Evolutionary conservation across 2,113 vertebrate genomes (phyloP).

Genomic region (Sporophila hypoxantha): DNA sequence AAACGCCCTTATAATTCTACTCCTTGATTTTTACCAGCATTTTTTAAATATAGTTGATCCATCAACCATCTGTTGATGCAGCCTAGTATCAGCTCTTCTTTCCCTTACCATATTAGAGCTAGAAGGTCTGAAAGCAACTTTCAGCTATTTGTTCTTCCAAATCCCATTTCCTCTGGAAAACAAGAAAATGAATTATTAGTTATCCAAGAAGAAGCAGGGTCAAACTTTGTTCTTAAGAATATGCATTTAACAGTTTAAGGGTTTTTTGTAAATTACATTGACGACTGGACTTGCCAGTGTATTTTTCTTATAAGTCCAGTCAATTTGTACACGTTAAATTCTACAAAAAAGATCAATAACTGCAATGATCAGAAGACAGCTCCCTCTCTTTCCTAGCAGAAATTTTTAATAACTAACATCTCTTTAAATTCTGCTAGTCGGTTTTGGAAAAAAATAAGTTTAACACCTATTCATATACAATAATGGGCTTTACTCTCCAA

Average conservation of each 20-base stretch:
- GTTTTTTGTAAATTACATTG: neutral
- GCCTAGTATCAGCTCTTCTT: neutral
- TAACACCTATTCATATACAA: neutral
- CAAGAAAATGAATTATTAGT: neutral
- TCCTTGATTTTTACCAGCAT: neutral
- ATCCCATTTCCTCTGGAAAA: neutral
- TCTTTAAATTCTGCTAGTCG: neutral
- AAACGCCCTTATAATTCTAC: neutral
- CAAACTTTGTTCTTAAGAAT: neutral
- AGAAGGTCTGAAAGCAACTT: neutral
- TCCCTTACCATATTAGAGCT: neutral
- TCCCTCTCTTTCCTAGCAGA: neutral
- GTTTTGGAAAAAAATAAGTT: neutral
- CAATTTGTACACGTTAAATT: neutral
- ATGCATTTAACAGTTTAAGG: neutral
- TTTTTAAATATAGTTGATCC: neutral
- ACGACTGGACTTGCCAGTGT: neutral
- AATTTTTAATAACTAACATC: neutral
- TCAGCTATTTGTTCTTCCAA: neutral
- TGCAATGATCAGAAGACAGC: neutral
- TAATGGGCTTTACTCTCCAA: neutral
- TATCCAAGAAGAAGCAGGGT: neutral
- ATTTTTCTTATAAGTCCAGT: neutral
- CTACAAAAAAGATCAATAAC: neutral
- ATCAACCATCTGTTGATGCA: neutral